Base-by-base conservation (phyloP, 2,113 vertebrate genomes). In the Nansenia antarctica region DNA sequence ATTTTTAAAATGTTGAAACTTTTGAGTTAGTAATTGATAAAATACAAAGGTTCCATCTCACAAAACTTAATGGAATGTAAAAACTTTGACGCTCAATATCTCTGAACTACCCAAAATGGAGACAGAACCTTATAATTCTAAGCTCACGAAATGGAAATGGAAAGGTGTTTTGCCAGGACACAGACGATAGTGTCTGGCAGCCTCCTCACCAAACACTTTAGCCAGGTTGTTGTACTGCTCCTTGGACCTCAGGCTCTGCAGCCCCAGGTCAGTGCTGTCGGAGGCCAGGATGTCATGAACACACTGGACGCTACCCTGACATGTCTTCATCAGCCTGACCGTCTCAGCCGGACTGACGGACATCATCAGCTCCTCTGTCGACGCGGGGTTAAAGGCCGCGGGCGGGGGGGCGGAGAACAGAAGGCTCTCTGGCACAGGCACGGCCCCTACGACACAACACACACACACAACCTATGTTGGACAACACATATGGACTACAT, bases 381-480 rank as follows among this genome's bases (percentile, higher is more conserved):
- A 75, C 18, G 68, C 34, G 0, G 74, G 74, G 22, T 49, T 32
- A 64, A 91, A 85, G 2, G 82, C 67, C 65, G 30, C 67, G 54
- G 55, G 55, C 0, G 82, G 75, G 53, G 87, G 80, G 0, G 18
- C 20, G 37, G 91, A 87, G 67, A 86, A 78, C 74, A 93, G 76
- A 70, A 94, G 84, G 67, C 89, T 92, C 77, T 94, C 93, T 49
- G 93, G 93, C 52, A 70, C 54, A 15, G 92, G 93, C 1, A 92
- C 93, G 22, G 91, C 72, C 93, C 93, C 93, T 94, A 55, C 24
- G 65, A 49, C n/a, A n/a, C n/a, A 75, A 80, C 49, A 69, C 35
- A 80, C 18, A n/a, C n/a, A n/a, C n/a, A n/a, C n/a, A n/a, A n/a
- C n/a, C n/a, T n/a, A n/a, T n/a, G n/a, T n/a, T n/a, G n/a, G 11